phyloP scores from a whole-genome alignment of 2,888 invertebrate species.

The Leptura quadrifasciata region DNA sequence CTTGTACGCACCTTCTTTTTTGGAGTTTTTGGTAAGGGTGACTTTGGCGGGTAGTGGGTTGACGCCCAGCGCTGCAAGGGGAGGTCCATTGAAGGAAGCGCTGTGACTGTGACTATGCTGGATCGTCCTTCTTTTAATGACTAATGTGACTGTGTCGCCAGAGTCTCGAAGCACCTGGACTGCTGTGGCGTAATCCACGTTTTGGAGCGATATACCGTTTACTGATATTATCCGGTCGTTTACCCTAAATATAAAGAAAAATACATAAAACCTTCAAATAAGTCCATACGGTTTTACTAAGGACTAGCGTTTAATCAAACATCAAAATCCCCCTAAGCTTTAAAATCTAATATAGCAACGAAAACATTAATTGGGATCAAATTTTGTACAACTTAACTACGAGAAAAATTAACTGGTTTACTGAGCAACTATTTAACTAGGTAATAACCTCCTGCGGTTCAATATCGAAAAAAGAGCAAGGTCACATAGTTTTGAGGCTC shows the following conservation, averaged over 20 bases:
- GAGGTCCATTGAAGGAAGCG: constrained; percentile 66
- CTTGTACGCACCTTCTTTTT: constrained; percentile 90
- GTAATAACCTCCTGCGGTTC: too few relatives aligned
- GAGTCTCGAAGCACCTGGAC: constrained; percentile 94
- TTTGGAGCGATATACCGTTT: constrained; percentile 96
- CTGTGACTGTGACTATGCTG: constrained; percentile 70
- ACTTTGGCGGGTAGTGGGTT: constrained; percentile 83
- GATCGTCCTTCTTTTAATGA: constrained; percentile 85
- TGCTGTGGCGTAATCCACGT: constrained; percentile 96
- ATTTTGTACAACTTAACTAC: too few relatives aligned
- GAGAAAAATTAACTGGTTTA: too few relatives aligned
- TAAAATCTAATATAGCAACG: too few relatives aligned
- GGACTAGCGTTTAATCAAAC: too few relatives aligned
- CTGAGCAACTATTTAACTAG: too few relatives aligned
- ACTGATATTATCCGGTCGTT: constrained; percentile 98
- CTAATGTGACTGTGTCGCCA: constrained; percentile 90
- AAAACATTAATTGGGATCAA: too few relatives aligned
- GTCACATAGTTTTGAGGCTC: too few relatives aligned
- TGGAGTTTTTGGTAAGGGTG: constrained; percentile 92
- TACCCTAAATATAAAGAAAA: constrained; percentile 80
- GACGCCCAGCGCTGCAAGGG: constrained; percentile 67
- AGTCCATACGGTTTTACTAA: background rate
- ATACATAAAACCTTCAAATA: background rate
- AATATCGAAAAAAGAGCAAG: too few relatives aligned
- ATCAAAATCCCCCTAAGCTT: too few relatives aligned